Evolutionary conservation across 1,140 invertebrate genomes (phyloP).

Genomic region (Dendroctonus ponderosae): DNA sequence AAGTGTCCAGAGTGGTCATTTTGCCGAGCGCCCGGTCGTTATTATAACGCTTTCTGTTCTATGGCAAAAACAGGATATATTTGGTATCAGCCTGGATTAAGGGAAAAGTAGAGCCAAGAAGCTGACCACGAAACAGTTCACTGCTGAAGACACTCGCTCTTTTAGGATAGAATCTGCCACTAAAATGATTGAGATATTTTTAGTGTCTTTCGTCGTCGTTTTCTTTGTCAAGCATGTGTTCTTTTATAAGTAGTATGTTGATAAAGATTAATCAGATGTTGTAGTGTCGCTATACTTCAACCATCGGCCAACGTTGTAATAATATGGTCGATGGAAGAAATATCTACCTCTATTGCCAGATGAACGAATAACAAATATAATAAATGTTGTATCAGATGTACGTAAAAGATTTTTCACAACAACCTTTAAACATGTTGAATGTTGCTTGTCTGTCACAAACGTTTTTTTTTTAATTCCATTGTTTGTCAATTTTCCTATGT

Average conservation of each 20-base stretch:
- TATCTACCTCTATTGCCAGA: no score
- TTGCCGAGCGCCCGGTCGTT: conserved; percentile 81
- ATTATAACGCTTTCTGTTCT: conserved; percentile 87
- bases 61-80: conserved; percentile 89
- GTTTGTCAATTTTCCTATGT: no score
- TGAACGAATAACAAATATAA: no score
- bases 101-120: background rate
- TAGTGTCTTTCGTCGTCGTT: conserved; percentile 17
- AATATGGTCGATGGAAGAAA: no score
- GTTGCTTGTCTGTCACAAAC: no score
- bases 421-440: no score
- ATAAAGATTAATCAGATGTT: no score
- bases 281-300: no score
- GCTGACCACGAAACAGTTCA: background rate
- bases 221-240: conserved; percentile 22
- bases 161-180: background rate
- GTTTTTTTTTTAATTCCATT: no score
- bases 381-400: no score
- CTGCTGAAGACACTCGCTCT: background rate
- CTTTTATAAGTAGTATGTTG: conserved; percentile 7
- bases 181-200: conserved; percentile 18
- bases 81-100: conserved; percentile 73
- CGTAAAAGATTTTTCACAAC: no score
- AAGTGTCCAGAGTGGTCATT: conserved; percentile 84
- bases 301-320: no score